Evolutionary conservation across 2,797 vertebrate species (phyloP), one percentile per base, ranked within the genome.

Genomic region (Fundulus diaphanus): DNA sequence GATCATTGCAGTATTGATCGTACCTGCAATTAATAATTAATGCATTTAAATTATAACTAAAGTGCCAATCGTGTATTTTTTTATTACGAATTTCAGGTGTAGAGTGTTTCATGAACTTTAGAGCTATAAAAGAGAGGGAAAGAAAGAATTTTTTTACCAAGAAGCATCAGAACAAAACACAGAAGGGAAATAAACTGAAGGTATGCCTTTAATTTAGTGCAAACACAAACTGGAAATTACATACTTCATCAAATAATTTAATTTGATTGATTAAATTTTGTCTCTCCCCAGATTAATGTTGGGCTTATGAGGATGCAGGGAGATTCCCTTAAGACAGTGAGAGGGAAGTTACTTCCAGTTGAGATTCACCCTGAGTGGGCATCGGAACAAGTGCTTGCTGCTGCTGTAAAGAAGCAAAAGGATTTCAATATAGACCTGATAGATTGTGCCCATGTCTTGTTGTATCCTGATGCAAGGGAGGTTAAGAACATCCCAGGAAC

Each of bases 291-390:
- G 65, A 67, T 67, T 44, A 44, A 67, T 27, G 24, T 67, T 44
- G 65, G 65, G 22, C 1, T 67, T 27, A 67, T 67, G 37, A 44
- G 22, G 24, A 67, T 44, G 65, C 12, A 40, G 0, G 40, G 40
- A n/a, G 37, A 44, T 8, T 44, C 37, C 9, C 40, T 67, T 27
- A 67, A 67, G 40, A 8, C 65, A 3, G 65, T 44, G 37, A 67
- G 65, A 67, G 65, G 65, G 24, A 67, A 67, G 65, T 67, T 12
- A n/a, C 65, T 67, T 67, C 65, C 65, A 2, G 20, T 67, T 44
- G 65, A 67, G 2, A 15, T 44, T 67, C 63, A 67, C 1, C 40
- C 40, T 27, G 8, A 66, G 35, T 67, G 65, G 65, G 11, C 65
- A 67, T 44, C 65, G 24, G 33, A 44, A 27, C 37, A 67, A 63